Conservation (phyloP, 92 coral and sea anemone species). For the Palythoa grandiflora region DNA sequence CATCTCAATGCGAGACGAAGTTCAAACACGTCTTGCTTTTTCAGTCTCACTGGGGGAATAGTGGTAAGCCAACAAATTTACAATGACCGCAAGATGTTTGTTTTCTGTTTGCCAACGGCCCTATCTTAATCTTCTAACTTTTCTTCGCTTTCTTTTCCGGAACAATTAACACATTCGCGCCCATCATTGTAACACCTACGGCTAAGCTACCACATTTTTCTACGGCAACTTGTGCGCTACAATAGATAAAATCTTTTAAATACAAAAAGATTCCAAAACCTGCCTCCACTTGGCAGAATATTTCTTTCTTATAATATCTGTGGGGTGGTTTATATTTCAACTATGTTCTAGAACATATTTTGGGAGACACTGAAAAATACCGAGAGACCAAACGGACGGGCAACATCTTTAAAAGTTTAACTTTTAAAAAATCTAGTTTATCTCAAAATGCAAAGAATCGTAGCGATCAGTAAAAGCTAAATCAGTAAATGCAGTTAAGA, state of each 20-base stretch:
- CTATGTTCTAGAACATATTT: neutral
- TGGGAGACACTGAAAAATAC: neutral
- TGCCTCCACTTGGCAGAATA: neutral
- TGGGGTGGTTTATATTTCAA: neutral
- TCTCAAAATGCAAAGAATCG: neutral
- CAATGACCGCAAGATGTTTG: conserved; percentile 15
- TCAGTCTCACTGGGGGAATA: neutral
- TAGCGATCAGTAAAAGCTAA: neutral
- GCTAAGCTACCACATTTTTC: conserved; percentile 22
- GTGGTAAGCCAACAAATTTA: conserved; percentile 32
- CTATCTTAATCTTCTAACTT: conserved; percentile 24
- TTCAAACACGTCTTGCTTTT: conserved; percentile 15
- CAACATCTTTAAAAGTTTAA: neutral
- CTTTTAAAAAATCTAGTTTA: neutral
- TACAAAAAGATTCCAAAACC: neutral
- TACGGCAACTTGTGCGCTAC: neutral
- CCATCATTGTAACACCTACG: conserved; percentile 1
- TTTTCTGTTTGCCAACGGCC: conserved; percentile 10
- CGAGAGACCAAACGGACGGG: neutral
- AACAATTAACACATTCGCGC: conserved; percentile 52
- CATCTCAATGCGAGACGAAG: conserved; percentile 29
- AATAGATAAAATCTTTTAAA: neutral
- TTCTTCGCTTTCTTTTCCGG: conserved; percentile 14
- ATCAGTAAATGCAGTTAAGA: neutral
- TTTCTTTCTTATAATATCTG: neutral